These are phyloP conservation scores for Enteromius thamalakanensis DNA, from an alignment of 2,797 vertebrate genomes.

Conservation along the genomic window DNA sequence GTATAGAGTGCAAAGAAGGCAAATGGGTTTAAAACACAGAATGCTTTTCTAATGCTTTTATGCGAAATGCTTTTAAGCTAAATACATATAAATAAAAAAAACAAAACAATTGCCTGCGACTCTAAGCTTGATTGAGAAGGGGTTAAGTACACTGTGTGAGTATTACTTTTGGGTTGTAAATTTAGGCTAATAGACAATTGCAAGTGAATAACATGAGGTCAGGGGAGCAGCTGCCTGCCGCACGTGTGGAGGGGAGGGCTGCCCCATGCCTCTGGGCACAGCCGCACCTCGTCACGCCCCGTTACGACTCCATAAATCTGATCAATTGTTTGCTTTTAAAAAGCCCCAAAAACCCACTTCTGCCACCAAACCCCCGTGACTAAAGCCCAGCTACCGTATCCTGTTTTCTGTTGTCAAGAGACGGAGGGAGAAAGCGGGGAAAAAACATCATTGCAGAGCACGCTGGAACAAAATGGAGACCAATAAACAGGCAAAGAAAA, in stretches of 20 bases:
- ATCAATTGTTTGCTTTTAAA: conserved; percentile 69
- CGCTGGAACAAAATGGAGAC: conserved; percentile 61
- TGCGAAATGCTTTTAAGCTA: background rate
- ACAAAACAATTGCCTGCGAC: background rate
- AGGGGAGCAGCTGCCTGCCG: conserved; percentile 49
- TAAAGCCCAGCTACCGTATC: conserved; percentile 72
- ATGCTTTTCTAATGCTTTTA: background rate
- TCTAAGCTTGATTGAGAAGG: background rate
- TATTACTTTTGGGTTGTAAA: background rate
- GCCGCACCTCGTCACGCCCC: conserved; percentile 70
- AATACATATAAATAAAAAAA: conserved; percentile 6
- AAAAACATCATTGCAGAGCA: conserved; percentile 60
- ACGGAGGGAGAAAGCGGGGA: conserved; percentile 48
- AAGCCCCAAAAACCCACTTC: conserved; percentile 63
- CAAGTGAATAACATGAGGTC: conserved; percentile 32
- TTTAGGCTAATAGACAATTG: background rate
- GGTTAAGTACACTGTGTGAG: background rate
- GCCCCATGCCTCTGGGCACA: conserved; percentile 60
- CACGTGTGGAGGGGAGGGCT: conserved; percentile 29
- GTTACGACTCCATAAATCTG: conserved; percentile 77
- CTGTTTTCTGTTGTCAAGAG: conserved; percentile 63
- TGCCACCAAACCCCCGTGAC: conserved; percentile 68
- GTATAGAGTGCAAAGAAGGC: background rate
- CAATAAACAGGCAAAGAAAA: conserved; percentile 52
- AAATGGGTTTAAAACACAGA: background rate